Conservation (phyloP, 2,113 vertebrate genomes). For the Leptocoma aspasia region DNA sequence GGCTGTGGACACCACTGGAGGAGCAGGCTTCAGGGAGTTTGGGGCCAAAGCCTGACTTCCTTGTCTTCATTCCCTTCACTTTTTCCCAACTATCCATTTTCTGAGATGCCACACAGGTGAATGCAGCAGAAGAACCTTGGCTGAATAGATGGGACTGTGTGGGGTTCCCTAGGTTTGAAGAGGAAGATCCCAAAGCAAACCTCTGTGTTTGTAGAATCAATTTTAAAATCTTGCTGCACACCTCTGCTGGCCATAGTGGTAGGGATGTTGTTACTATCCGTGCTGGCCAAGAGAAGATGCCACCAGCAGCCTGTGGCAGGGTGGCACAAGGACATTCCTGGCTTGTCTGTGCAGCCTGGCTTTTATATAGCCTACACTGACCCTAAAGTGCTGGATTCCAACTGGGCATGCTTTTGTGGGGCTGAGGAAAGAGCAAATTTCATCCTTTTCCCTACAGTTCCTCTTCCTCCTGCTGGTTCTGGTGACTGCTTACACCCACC, state of each 20-base stretch:
- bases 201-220: not conserved
- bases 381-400: not conserved
- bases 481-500: accelerated
- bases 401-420: not conserved
- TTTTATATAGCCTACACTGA: not conserved
- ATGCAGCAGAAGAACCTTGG: not conserved
- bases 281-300: not conserved
- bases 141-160: accelerated
- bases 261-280: accelerated
- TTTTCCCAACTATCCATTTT: not conserved
- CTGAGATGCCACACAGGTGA: not conserved
- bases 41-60: not conserved
- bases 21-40: not conserved
- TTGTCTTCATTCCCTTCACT: not conserved
- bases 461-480: not conserved
- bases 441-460: not conserved
- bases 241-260: accelerated
- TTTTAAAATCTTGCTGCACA: not conserved
- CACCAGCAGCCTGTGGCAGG: not conserved
- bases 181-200: not conserved
- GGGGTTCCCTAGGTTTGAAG: not conserved
- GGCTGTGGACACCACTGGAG: not conserved
- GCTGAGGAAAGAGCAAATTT: not conserved
- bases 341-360: not conserved
- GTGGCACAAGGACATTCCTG: not conserved